Evolutionary conservation across 2,797 vertebrate genomes (phyloP), one percentile per base, ranked within the genome.

Genomic region (Sandelia bainsii): DNA sequence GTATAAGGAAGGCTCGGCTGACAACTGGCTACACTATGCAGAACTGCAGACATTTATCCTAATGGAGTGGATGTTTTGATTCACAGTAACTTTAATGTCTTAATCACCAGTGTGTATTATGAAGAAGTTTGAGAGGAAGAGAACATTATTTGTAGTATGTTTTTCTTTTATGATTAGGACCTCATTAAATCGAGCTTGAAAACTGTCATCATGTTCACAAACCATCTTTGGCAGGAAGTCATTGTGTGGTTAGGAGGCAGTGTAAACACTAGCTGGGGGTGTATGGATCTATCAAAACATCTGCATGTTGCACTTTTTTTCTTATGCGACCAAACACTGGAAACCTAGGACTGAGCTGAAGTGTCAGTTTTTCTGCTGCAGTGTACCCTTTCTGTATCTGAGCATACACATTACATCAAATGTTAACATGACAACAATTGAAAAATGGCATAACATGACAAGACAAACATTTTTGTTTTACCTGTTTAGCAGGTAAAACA

Each of bases 31-130:
- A 53, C 69, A 73, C 54, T 77, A 50, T 77, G 54, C 84, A 39
- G 37, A 12, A 39, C 37, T 39, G 6, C 37, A 70, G 75, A 69
- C 53, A 63, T 67, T 79, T 68, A 62, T 79, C 63, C 40, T 50
- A 51, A 74, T 75, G 58, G 81, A 62, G 50, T 32, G 49, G 54
- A 75, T 72, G 75, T 62, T 82, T 82, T 76, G 63, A 45, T 46
- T 59, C 73, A 68, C 69, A 75, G 72, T 70, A 63, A 63, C 40
- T 40, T 16, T 16, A 59, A 60, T 32, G 29, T 79, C 46, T 83
- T 48, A 66, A 75, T 80, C 29, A 7, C 40, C 23, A 13, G 51
- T 0, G 2, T 17, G 7, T 59, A 49, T 62, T 53, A 42, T 48
- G 40, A 50, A 53, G 54, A 52, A 37, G 32, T 79, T 29, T 9